A percentile compares a stretch with the other conserved stretches of the same genome.
phyloP scores from a whole-genome alignment of 2,113 vertebrate species.

The Craseonycteris thonglongyai region DNA sequence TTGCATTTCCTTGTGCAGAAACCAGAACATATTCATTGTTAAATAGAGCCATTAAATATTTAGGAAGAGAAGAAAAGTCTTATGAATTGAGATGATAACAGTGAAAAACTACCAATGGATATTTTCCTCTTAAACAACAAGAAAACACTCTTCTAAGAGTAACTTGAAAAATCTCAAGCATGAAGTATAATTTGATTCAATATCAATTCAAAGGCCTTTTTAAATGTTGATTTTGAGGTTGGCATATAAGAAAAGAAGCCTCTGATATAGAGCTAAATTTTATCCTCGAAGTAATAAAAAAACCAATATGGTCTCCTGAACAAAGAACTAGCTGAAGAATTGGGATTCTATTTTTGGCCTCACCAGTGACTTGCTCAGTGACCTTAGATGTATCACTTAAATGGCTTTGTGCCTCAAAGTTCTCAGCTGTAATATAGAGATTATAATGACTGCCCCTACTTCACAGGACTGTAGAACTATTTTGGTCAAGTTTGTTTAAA shows the following conservation, averaged over 20 bases:
- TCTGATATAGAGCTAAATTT: conserved; percentile 53
- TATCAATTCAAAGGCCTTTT: conserved; percentile 45
- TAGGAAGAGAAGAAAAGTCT: conserved; percentile 42
- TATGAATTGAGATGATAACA: conserved; percentile 48
- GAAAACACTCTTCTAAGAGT: conserved; percentile 48
- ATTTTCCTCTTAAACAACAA: conserved; percentile 57
- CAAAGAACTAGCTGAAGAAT: conserved; percentile 64
- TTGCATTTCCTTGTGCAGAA: conserved; percentile 60
- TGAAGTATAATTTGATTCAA: conserved; percentile 55
- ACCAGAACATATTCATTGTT: conserved; percentile 56
- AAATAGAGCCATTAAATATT: conserved; percentile 68
- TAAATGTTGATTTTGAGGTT: conserved; percentile 56
- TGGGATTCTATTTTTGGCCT: conserved; percentile 64
- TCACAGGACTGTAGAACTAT: background rate
- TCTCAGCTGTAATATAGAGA: conserved; percentile 61
- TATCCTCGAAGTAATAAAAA: conserved; percentile 55
- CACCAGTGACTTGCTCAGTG: conserved; percentile 59
- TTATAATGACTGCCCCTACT: conserved; percentile 50
- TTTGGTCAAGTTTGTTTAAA: conserved; percentile 42
- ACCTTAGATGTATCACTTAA: conserved; percentile 70
- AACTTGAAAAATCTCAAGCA: conserved; percentile 53
- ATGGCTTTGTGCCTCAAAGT: conserved; percentile 60
- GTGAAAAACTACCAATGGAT: conserved; percentile 44
- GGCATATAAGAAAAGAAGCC: background rate
- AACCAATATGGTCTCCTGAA: conserved; percentile 60